Percentiles rank a stretch among this genome's conserved stretches.
Conservation (phyloP, 2,888 invertebrate species). For the Tenthredo amoena region DNA sequence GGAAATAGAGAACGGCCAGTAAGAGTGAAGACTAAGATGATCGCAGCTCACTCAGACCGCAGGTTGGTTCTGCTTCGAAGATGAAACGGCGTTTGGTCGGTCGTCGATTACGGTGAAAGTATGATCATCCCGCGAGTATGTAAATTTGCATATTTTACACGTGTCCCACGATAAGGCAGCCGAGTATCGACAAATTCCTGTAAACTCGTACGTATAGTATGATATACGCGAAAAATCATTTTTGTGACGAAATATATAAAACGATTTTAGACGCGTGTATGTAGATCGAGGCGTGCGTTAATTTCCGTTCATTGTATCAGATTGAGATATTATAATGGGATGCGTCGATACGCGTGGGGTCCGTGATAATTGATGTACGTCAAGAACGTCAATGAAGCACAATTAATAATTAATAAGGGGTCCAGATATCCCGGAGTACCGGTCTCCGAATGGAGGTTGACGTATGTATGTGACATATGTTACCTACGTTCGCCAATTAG, state of each 20-base stretch:
- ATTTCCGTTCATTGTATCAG: not conserved
- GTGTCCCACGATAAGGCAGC: slow-evolving; percentile 25
- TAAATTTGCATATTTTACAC: slow-evolving; percentile 47
- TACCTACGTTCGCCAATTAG: slow-evolving; percentile 36
- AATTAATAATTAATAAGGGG: slow-evolving; percentile 39
- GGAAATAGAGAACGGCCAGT: slow-evolving; percentile 17
- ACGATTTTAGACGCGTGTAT: not conserved
- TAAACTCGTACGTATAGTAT: not conserved
- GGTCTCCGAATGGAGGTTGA: slow-evolving; percentile 40
- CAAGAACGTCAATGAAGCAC: not conserved
- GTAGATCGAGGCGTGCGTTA: too few species aligned
- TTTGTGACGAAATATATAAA: not conserved
- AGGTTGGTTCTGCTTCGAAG: slow-evolving; percentile 29
- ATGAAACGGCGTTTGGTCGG: slow-evolving; percentile 20
- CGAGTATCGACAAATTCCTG: not conserved
- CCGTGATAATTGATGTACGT: not conserved
- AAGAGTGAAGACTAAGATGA: slow-evolving; percentile 48
- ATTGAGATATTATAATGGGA: not conserved
- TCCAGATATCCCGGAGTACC: slow-evolving; percentile 18
- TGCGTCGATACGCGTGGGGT: not conserved
- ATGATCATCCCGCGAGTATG: slow-evolving; percentile 44
- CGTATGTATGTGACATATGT: slow-evolving; percentile 7
- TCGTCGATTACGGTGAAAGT: slow-evolving; percentile 51
- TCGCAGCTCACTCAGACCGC: not conserved
- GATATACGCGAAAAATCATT: not conserved